Conservation (phyloP, 2,113 vertebrate genomes). For the Macroglossus sobrinus region DNA sequence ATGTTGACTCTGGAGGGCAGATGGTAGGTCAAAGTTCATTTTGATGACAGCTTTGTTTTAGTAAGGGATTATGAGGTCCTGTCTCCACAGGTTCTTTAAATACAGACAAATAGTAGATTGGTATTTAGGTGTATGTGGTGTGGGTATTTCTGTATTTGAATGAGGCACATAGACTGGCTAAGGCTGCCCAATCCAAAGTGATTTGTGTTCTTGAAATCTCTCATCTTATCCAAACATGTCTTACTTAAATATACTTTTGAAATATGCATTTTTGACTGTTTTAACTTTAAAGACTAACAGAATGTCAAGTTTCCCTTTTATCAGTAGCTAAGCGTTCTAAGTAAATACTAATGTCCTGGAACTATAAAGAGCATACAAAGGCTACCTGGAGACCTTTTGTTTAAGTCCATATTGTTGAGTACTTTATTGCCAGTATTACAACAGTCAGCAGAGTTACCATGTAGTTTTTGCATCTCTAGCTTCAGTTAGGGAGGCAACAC, state of each 20-base stretch:
- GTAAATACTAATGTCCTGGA: background rate
- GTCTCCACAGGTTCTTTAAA: background rate
- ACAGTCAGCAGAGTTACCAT: background rate
- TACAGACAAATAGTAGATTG: background rate
- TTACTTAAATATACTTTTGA: conserved; percentile 2
- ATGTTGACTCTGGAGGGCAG: background rate
- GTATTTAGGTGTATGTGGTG: background rate
- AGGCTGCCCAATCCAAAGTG: background rate
- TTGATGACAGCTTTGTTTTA: background rate
- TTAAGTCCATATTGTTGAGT: background rate
- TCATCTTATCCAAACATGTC: background rate
- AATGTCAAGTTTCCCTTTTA: background rate
- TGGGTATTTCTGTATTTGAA: background rate
- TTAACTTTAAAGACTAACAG: background rate
- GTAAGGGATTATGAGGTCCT: background rate
- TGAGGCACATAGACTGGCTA: background rate
- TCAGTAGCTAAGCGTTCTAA: background rate
- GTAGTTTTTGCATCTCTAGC: background rate
- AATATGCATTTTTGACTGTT: background rate
- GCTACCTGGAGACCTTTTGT: background rate
- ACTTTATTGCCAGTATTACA: background rate
- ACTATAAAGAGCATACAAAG: background rate
- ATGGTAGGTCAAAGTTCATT: background rate
- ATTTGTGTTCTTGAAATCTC: background rate
- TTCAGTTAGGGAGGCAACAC: background rate